Percentiles rank a stretch among this genome's conserved stretches.
Evolutionary conservation across 2,797 vertebrate genomes (phyloP).

Genomic region (Orientallactaga sibirica): DNA sequence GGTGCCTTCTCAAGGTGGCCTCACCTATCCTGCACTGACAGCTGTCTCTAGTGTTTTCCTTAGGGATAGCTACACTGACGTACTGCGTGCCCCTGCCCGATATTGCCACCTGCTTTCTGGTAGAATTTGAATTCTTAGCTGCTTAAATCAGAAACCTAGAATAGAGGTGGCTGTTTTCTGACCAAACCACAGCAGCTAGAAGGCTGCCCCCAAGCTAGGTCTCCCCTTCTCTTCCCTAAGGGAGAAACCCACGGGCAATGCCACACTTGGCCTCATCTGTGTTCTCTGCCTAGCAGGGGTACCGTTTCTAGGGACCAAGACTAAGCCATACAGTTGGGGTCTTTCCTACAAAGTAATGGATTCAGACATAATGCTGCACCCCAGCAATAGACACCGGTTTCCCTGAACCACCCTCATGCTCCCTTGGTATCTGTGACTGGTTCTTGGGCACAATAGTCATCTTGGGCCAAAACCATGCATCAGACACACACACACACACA

Average conservation of each 20-base stretch:
- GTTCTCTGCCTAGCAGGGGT: not conserved
- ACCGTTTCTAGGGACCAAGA: not conserved
- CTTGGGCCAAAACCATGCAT: not conserved
- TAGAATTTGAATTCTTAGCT: not conserved
- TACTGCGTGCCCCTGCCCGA: not conserved
- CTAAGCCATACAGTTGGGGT: not conserved
- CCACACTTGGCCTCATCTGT: fast-evolving
- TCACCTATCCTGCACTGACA: not conserved
- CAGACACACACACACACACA: not conserved
- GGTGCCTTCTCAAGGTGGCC: not conserved
- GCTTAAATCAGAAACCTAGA: constrained; percentile 22
- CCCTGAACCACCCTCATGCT: not conserved
- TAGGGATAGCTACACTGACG: not conserved
- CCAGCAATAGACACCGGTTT: not conserved
- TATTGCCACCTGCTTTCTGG: not conserved
- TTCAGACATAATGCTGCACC: not conserved
- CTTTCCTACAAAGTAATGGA: not conserved
- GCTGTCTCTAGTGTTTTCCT: not conserved
- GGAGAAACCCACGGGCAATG: not conserved
- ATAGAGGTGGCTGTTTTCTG: not conserved
- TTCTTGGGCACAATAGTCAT: not conserved
- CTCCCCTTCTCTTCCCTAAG: not conserved
- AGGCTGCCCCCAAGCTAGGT: not conserved
- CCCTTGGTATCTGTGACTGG: not conserved
- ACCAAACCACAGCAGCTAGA: not conserved